These are phyloP conservation scores for Onychostruthus taczanowskii DNA, from an alignment of 2,113 vertebrate genomes.

Conservation along the genomic window DNA sequence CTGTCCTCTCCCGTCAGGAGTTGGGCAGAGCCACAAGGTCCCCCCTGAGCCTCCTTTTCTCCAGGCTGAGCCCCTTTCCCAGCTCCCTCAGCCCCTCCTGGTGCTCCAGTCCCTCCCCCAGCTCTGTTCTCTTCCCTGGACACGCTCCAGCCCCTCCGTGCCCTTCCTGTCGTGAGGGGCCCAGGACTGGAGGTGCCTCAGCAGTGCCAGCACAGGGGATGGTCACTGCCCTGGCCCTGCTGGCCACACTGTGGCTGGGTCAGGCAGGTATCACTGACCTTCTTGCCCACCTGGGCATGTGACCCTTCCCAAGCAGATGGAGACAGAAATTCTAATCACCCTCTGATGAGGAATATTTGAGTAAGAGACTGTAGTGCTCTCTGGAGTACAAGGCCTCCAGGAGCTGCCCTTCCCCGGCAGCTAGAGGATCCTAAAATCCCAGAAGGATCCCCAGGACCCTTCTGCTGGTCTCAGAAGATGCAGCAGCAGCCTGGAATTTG, in stretches of 20 bases:
- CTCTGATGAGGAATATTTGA: background rate
- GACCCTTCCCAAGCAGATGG: background rate
- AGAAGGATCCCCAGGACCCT: background rate
- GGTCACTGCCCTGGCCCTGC: background rate
- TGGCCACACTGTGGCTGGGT: background rate
- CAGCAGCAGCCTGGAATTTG: background rate
- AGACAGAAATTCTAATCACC: background rate
- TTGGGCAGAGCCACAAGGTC: background rate
- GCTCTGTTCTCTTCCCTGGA: background rate
- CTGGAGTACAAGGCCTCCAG: background rate
- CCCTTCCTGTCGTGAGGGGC: rapidly evolving
- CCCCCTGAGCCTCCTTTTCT: background rate
- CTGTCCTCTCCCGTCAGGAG: background rate
- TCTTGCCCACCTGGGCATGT: background rate
- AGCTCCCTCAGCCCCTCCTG: background rate
- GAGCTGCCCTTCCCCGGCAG: background rate
- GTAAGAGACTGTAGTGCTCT: background rate
- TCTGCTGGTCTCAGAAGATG: background rate
- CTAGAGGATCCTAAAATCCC: background rate
- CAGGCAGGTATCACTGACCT: background rate
- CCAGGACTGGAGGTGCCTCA: background rate
- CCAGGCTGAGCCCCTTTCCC: background rate
- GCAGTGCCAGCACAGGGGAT: background rate
- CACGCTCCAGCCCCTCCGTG: rapidly evolving
- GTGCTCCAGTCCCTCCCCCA: background rate